These are phyloP conservation scores for Etheostoma perlongum DNA, from an alignment of 2,797 vertebrate species.

Conservation along the genomic window DNA sequence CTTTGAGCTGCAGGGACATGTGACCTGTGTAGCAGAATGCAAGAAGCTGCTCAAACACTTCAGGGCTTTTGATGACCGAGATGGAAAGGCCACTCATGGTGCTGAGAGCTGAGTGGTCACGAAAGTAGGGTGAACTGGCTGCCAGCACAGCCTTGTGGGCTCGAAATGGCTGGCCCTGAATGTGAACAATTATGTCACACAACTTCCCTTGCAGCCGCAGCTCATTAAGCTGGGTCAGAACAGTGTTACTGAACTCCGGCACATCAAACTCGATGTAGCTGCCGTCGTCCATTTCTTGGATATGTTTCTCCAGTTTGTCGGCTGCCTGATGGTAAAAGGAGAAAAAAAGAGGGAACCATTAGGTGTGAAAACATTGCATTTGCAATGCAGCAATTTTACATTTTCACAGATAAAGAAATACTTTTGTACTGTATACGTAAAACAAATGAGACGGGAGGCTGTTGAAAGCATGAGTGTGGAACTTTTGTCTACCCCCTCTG, in stretches of 20 bases:
- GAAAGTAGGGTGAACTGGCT: conserved; percentile 98
- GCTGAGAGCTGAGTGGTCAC: conserved; percentile 97
- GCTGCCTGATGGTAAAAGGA: conserved; percentile 75
- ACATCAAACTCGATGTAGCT: conserved; percentile 99
- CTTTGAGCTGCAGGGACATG: conserved; percentile 97
- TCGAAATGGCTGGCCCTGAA: conserved; percentile 97
- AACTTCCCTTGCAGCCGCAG: conserved; percentile 97
- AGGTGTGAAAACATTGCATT: conserved; percentile 13
- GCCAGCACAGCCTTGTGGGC: conserved; percentile 98
- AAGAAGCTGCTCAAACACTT: conserved; percentile 97
- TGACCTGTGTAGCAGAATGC: conserved; percentile 99
- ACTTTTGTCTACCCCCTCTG: no score
- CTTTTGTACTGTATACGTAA: neutral
- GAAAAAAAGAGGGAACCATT: neutral
- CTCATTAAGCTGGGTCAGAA: conserved; percentile 97
- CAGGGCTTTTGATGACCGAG: conserved; percentile 98
- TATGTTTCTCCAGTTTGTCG: conserved; percentile 82
- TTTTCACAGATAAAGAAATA: neutral
- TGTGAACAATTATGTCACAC: conserved; percentile 98
- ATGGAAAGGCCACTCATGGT: conserved; percentile 99
- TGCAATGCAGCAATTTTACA: conserved; percentile 11
- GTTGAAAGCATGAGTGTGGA: no score
- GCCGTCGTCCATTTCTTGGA: conserved; percentile 98
- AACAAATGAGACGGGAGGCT: conserved; percentile 3
- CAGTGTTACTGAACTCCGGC: conserved; percentile 98